phyloP scores from a whole-genome alignment of 2,113 vertebrate genomes.

The Tenebrosternarchus preto region DNA sequence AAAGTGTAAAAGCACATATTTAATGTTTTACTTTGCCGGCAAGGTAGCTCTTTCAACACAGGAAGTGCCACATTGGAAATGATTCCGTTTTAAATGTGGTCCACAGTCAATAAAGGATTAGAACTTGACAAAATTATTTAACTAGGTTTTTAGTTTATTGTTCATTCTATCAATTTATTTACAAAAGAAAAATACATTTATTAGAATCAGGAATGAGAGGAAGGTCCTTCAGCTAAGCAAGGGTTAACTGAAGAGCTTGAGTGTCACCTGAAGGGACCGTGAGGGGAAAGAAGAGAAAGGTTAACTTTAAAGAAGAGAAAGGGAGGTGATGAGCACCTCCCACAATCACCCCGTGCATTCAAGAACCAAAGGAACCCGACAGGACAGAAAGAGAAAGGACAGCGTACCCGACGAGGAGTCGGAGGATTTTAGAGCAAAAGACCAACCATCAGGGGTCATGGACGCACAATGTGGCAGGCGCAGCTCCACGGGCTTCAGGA shows the following conservation, averaged over 20 bases:
- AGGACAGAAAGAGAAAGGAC: constrained; percentile 94
- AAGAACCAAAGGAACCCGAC: constrained; percentile 74
- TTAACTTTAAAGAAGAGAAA: background rate
- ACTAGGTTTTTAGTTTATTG: no score
- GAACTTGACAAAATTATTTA: no score
- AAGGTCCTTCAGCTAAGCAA: background rate
- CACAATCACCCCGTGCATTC: constrained; percentile 70
- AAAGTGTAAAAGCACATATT: no score
- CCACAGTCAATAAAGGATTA: no score
- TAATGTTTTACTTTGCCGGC: background rate
- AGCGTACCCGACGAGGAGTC: constrained; percentile 99
- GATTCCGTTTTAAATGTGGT: no score
- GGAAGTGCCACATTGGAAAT: no score
- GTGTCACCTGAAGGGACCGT: background rate
- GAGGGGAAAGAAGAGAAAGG: background rate
- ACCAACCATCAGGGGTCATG: constrained; percentile 99
- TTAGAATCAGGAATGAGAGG: background rate
- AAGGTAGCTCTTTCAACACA: background rate
- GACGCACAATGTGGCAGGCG: constrained; percentile 99
- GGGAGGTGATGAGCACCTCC: constrained; percentile 57
- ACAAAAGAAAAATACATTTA: no score
- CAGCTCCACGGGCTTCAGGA: constrained; percentile 99
- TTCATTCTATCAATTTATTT: no score
- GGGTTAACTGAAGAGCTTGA: background rate
- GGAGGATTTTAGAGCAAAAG: constrained; percentile 99